A percentile compares a stretch with the other conserved stretches of the same genome.
phyloP scores from a whole-genome alignment of 2,888 invertebrate species.

The Zaprionus lineosus region DNA sequence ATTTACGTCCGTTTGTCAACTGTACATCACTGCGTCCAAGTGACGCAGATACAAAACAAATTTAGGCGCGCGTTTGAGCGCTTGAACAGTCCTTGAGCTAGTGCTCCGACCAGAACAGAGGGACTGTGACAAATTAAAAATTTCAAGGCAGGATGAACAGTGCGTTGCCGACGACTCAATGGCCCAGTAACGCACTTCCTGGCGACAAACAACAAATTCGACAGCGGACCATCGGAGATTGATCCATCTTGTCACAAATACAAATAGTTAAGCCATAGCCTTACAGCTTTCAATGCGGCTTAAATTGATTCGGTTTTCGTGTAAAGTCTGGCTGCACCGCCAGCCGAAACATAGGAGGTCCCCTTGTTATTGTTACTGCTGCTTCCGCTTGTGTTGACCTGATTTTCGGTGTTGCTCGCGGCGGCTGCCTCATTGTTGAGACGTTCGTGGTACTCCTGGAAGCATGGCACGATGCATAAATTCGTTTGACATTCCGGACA shows the following conservation, averaged over 20 bases:
- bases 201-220: conserved; percentile 72
- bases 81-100: conserved; percentile 43
- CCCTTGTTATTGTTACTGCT: conserved; percentile 49
- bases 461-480: conserved; percentile 94
- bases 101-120: conserved; percentile 37
- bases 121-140: conserved; percentile 70
- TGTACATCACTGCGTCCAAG: conserved; percentile 34
- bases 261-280: conserved; percentile 57
- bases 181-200: conserved; percentile 40
- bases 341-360: conserved; percentile 50
- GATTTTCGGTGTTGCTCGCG: conserved; percentile 47
- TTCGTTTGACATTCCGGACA: conserved; percentile 95
- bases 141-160: conserved; percentile 61
- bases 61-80: conserved; percentile 51
- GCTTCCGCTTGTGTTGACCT: conserved; percentile 41
- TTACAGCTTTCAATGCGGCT: conserved; percentile 41
- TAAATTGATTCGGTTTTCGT: conserved; percentile 83
- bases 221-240: conserved; percentile 30
- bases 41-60: conserved; percentile 60
- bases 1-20: conserved; percentile 11
- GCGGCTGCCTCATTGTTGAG: conserved; percentile 82
- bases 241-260: conserved; percentile 64
- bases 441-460: conserved; percentile 91
- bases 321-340: conserved; percentile 70
- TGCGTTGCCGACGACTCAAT: conserved; percentile 13